Base-by-base conservation (phyloP, 2,113 vertebrate genomes). In the Panthera tigris region DNA sequence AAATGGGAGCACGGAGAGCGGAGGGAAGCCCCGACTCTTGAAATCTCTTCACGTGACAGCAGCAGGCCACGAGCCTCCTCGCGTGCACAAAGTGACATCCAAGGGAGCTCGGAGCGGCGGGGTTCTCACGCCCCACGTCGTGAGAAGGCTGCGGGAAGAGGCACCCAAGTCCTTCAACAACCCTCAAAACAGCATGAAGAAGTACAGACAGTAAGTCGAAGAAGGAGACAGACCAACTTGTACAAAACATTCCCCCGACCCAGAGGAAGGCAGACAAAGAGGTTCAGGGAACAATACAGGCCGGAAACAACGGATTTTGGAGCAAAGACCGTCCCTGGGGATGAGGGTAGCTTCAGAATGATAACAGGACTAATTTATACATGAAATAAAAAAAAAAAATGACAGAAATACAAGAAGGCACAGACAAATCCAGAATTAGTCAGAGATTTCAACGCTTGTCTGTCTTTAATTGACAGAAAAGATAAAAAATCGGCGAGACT, bases 51-150 rank as follows among this genome's bases (percentile, higher is more conserved):
- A 7, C 45, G 74, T 83, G 27, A n/a, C 18, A 19, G 48, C 33
- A n/a, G 39, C 52, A 71, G 7, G 50, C 29, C 0, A 0, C 19
- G n/a, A 74, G n/a, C 15, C 41, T 48, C 27, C 15, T 9, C 7
- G 14, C 0, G 7, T 10, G 74, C 2, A 4, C 3, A 4, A 4
- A 15, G 23, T 2, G 68, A 5, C 18, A 10, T 55, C 33, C 41
- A 74, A 8, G 41, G n/a, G 27, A 19, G 9, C 71, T 50, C n/a
- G 39, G 31, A 19, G 7, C 39, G 0, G 71, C 12, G 23, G 71
- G 12, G 12, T 16, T 14, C 41, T 48, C 25, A 31, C 14, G 1
- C 27, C 14, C 74, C 41, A 31, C 4, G 27, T 4, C 13, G 2
- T 27, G 7, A 8, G 41, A 48, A 45, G 73, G 13, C 41, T 27